Conservation (phyloP, 2,888 invertebrate genomes). For the Erebia aethiops region DNA sequence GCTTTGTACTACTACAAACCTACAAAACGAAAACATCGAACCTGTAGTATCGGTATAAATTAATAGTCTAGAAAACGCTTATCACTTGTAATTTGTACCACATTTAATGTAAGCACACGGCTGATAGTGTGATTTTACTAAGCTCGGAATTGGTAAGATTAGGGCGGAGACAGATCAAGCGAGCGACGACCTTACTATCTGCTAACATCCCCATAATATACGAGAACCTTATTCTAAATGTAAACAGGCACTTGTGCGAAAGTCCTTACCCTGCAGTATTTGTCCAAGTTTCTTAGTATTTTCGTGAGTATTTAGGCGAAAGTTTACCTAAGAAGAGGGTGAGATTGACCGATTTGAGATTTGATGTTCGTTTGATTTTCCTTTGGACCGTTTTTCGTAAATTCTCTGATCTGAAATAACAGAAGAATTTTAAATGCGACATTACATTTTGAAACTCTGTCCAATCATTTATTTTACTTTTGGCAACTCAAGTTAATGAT, state of each 20-base stretch:
- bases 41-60: too few relatives aligned
- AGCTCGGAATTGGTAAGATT: slow-evolving; percentile 65
- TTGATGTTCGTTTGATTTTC: too few relatives aligned
- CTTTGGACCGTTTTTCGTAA: too few relatives aligned
- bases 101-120: slow-evolving; percentile 58
- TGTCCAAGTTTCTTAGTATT: not conserved
- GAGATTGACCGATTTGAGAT: too few relatives aligned
- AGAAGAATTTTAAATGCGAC: too few relatives aligned
- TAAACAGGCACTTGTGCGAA: slow-evolving; percentile 12
- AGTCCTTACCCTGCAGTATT: slow-evolving; percentile 8
- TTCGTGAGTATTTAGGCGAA: not conserved
- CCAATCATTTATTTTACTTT: too few relatives aligned
- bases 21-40: too few relatives aligned
- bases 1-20: too few relatives aligned
- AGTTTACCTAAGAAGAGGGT: not conserved
- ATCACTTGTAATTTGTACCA: slow-evolving; percentile 43
- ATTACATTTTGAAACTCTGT: too few relatives aligned
- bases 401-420: too few relatives aligned
- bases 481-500: too few relatives aligned
- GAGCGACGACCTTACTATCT: slow-evolving; percentile 29
- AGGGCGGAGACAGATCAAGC: slow-evolving; percentile 57
- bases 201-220: slow-evolving; percentile 22
- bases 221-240: slow-evolving; percentile 15
- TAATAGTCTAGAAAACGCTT: not conserved
- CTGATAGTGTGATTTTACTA: slow-evolving; percentile 69